Evolutionary conservation across 30 jellyfish, hydroid and myxozoan genomes (phyloP).

Genomic region (Morbakka virulenta): DNA sequence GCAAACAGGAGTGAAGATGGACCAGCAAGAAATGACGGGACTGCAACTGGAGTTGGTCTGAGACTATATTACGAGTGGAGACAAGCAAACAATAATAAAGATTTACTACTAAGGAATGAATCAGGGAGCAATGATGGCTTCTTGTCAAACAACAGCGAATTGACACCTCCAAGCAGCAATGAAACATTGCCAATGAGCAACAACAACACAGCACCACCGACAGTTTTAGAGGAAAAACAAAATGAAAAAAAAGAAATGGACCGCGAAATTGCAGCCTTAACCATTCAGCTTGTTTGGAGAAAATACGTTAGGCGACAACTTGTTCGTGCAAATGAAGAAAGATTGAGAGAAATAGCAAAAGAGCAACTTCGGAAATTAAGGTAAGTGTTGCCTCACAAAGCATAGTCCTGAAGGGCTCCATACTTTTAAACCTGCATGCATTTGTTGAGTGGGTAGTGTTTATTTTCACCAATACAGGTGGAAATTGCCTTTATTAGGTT

Average conservation of each 20-base stretch:
- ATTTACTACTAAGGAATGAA: no score
- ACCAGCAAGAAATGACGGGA: not conserved
- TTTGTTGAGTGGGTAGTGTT: no score
- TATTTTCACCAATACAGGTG: no score
- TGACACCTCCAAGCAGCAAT: no score
- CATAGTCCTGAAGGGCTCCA: no score
- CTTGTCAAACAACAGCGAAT: no score
- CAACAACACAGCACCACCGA: not conserved
- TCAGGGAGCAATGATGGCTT: no score
- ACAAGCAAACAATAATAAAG: conserved; percentile 1
- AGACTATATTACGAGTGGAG: conserved; percentile 1
- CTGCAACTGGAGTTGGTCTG: conserved; percentile 4
- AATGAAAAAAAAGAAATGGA: conserved; percentile 21
- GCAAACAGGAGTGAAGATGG: not conserved
- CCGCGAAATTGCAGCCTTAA: conserved; percentile 93
- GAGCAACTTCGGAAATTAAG: conserved; percentile 20
- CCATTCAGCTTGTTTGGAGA: conserved; percentile 92
- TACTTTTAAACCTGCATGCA: no score
- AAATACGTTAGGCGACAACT: conserved; percentile 61
- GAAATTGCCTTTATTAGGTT: no score
- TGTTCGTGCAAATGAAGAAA: conserved; percentile 29
- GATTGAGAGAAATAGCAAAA: not conserved
- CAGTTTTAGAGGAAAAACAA: not conserved
- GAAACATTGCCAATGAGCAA: no score
- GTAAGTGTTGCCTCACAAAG: no score